Evolutionary conservation across 2,113 vertebrate species (phyloP).

Genomic region (Arvicanthis niloticus): DNA sequence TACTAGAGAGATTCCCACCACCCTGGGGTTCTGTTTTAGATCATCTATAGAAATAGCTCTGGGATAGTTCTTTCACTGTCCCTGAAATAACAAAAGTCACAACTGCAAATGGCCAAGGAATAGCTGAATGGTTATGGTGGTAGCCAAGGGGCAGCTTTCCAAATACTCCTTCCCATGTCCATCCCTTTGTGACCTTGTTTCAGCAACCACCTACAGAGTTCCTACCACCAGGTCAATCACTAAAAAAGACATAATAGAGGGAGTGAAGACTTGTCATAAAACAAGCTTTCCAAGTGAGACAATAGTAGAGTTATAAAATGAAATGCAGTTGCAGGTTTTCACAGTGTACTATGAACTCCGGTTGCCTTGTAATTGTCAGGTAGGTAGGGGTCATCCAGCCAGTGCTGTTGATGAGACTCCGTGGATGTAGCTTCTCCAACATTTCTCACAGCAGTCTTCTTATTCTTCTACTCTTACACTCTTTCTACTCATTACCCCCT

Average conservation of each 20-base stretch:
- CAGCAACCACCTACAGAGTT: background rate
- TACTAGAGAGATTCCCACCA: background rate
- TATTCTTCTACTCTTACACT: background rate
- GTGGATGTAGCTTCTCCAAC: background rate
- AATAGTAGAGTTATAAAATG: background rate
- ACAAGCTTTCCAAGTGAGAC: conserved; percentile 1
- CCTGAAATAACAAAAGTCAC: conserved; percentile 35
- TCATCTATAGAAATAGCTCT: background rate
- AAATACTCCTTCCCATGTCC: background rate
- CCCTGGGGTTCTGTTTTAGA: conserved; percentile 6
- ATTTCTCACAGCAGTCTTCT: background rate
- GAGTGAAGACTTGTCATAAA: conserved; percentile 32
- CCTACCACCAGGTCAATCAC: background rate
- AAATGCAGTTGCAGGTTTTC: background rate
- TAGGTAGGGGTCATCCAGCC: background rate
- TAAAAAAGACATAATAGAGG: conserved; percentile 31
- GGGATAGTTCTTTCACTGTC: conserved; percentile 16
- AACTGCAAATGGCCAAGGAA: background rate
- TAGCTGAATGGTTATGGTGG: background rate
- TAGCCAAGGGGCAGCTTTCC: background rate
- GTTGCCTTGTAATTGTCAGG: background rate
- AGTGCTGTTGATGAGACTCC: background rate
- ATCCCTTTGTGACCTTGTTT: background rate
- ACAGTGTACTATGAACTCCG: background rate
- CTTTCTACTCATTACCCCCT: background rate